Base-by-base conservation (phyloP, 1,140 invertebrate species). In the Brachionus paranguensis region DNA sequence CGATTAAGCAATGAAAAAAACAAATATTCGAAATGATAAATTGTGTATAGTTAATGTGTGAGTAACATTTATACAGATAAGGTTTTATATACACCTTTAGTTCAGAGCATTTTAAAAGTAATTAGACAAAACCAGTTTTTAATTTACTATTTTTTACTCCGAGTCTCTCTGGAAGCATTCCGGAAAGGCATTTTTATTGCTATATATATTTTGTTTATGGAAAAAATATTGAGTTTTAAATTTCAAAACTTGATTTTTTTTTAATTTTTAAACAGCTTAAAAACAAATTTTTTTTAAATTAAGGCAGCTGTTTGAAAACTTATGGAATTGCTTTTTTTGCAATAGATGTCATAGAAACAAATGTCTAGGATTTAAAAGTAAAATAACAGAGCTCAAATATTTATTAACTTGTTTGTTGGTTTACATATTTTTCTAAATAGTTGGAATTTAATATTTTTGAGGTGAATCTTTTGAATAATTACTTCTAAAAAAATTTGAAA, bases 1-100 rank as follows among this genome's bases (percentile, higher is more conserved):
- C 68, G 68, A 72, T 72, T 72, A 72, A 72, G 68, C 17, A 37
- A 43, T 45, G 68, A 20, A 72, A 72, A n/a, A 72, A 72, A 72
- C 68, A 72, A 72, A 41, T 41, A 72, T 43, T 53, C 47, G 17
- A 20, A 41, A 43, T 43, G 68, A 41, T 72, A 41, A 17, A 17
- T 72, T 72, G 68, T 72, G 33, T 43, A 24, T 14, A n/a, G 20
- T 17, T 43, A 72, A 43, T 72, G 68, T 72, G 68, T 17, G 41
- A 72, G 41, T 72, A 72, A 72, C 68, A 72, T 72, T 72, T 72
- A 41, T 20, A 17, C 7, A 72, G 68, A 72, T 72, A 72, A 72
- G 68, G 68, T 72, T 72, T 72, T 72, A 33, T 43, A 33, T 70
- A n/a, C 33, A 70, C 65, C 29, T 70, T 43, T 72, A 72, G 47